phyloP scores from a whole-genome alignment of 2,113 vertebrate genomes.

The Craseonycteris thonglongyai region DNA sequence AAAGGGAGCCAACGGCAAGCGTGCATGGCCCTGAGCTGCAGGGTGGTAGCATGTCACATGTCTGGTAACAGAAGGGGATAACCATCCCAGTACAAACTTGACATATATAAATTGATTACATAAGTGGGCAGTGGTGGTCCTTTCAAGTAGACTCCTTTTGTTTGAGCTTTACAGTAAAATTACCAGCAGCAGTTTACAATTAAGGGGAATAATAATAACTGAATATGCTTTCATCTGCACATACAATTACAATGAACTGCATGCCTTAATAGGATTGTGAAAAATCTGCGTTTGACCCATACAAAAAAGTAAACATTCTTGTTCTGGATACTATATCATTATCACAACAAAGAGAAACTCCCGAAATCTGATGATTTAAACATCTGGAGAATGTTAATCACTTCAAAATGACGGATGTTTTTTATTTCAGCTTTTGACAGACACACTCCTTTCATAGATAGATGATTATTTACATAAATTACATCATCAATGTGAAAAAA shows the following conservation, averaged over 20 bases:
- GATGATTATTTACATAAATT: constrained; percentile 89
- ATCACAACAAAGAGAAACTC: constrained; percentile 92
- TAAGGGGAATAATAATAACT: constrained; percentile 88
- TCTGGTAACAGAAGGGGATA: constrained; percentile 75
- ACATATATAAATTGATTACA: constrained; percentile 85
- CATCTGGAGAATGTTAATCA: constrained; percentile 94
- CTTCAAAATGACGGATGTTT: constrained; percentile 91
- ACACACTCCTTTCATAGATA: constrained; percentile 85
- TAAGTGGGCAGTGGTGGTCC: constrained; percentile 85
- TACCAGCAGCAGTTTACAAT: constrained; percentile 90
- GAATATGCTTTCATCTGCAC: constrained; percentile 88
- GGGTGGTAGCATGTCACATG: constrained; percentile 81
- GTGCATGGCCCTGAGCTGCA: constrained; percentile 55
- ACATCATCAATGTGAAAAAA: constrained; percentile 84
- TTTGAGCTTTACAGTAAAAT: constrained; percentile 85
- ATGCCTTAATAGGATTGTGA: constrained; percentile 87
- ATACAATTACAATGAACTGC: constrained; percentile 85
- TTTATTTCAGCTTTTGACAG: constrained; percentile 89
- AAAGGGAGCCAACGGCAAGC: not conserved
- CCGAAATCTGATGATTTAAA: constrained; percentile 90
- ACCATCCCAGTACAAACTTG: constrained; percentile 79
- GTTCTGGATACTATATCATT: constrained; percentile 91
- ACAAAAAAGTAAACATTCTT: constrained; percentile 91
- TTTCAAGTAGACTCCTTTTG: constrained; percentile 83
- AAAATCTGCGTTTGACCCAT: constrained; percentile 87